phyloP scores from a whole-genome alignment of 2,797 vertebrate species.

The Notolepis coatsorum region DNA sequence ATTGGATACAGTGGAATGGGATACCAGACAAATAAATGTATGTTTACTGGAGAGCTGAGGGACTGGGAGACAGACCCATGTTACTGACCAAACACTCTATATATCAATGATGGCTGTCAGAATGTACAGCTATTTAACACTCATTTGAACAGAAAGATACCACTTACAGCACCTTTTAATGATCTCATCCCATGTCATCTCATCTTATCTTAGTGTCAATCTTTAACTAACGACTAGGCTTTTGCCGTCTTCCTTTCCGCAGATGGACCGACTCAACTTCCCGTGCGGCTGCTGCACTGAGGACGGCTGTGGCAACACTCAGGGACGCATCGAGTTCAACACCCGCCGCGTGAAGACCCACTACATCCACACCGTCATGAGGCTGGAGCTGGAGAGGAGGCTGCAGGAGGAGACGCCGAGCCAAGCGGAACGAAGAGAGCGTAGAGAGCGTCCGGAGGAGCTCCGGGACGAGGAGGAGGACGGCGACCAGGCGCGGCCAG shows the following conservation, averaged over 20 bases:
- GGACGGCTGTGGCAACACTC: conserved; percentile 88
- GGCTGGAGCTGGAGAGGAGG: conserved; percentile 86
- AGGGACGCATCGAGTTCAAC: conserved; percentile 90
- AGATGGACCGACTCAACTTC: conserved; percentile 93
- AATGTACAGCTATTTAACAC: too few species aligned
- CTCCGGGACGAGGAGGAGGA: conserved; percentile 26
- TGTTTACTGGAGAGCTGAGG: too few species aligned
- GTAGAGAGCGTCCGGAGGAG: conserved; percentile 55
- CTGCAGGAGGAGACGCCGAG: conserved; percentile 63
- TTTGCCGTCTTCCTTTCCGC: conserved; percentile 18
- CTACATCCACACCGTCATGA: conserved; percentile 92
- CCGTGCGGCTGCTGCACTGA: conserved; percentile 92
- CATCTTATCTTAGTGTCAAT: too few species aligned
- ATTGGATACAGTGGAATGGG: too few species aligned
- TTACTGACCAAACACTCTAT: too few species aligned
- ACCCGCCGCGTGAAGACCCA: conserved; percentile 89
- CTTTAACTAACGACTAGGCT: neutral
- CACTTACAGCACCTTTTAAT: too few species aligned
- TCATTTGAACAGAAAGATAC: too few species aligned
- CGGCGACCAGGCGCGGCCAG: conserved; percentile 26
- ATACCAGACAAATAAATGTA: too few species aligned
- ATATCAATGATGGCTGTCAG: too few species aligned
- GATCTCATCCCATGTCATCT: too few species aligned
- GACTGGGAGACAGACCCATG: too few species aligned
- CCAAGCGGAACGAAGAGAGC: too few species aligned